Evolutionary conservation across 1,140 invertebrate species (phyloP).

Genomic region (Drosophila pseudoobscura): DNA sequence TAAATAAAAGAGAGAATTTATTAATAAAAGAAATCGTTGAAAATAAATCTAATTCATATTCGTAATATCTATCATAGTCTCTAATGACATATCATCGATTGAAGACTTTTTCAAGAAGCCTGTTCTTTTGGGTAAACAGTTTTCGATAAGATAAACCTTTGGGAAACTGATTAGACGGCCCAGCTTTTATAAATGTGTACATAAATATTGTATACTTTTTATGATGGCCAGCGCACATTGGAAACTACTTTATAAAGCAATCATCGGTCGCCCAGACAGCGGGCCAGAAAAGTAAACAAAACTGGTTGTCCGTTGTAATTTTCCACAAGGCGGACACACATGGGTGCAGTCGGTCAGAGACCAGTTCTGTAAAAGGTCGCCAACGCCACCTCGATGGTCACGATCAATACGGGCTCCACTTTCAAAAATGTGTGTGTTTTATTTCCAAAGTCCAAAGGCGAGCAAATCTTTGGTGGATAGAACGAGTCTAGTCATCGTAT

Average conservation of each 20-base stretch:
- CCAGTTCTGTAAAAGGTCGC: constrained; percentile 71
- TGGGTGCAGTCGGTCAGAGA: constrained; percentile 44
- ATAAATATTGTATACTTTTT: constrained; percentile 9
- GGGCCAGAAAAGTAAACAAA: constrained; percentile 37
- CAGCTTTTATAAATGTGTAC: constrained; percentile 15
- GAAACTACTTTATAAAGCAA: constrained; percentile 33
- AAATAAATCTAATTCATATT: constrained; percentile 19
- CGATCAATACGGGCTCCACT: constrained; percentile 17
- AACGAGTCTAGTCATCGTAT: constrained; percentile 19
- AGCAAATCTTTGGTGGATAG: constrained; percentile 10
- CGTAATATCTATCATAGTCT: neutral
- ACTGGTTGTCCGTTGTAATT: constrained; percentile 67
- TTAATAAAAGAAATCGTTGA: constrained; percentile 1
- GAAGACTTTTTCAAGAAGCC: constrained; percentile 3
- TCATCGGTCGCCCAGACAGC: neutral
- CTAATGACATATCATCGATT: constrained; percentile 19
- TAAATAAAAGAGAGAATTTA: constrained; percentile 42
- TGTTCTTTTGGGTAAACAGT: constrained; percentile 22
- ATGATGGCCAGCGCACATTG: constrained; percentile 15
- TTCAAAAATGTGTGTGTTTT: constrained; percentile 1
- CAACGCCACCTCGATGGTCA: constrained; percentile 36
- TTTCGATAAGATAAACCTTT: constrained; percentile 61
- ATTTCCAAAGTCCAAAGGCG: constrained; percentile 10
- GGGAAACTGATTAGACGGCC: constrained; percentile 43
- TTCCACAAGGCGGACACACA: constrained; percentile 51